Evolutionary conservation across 1,140 invertebrate species (phyloP), one percentile per base, ranked within the genome.

Genomic region (Procambarus virginalis): DNA sequence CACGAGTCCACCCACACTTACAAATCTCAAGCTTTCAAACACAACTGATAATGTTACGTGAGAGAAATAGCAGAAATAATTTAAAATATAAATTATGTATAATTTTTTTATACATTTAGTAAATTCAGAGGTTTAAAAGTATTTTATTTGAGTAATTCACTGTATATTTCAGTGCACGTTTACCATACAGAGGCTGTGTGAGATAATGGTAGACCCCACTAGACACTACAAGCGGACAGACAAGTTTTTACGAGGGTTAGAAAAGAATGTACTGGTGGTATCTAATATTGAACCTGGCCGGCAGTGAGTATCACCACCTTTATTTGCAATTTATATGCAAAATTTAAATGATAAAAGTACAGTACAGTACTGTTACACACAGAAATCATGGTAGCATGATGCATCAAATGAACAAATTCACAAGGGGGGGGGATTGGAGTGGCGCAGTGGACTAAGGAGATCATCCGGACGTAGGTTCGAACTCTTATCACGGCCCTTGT

Each of bases 201-300:
- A 99, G 94, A 94, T 99, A 4, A 94, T 99, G 0, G 97, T 97
- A 3, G 95, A 96, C 90, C 98, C 98, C 8, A 95, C 96, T n/a
- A 98, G 97, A 93, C 97, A 99, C 93, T 99, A 99, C 93, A 98
- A 97, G 93, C 95, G 98, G 88, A 97, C 98, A 78, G 98, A 99
- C 93, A 99, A 99, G 94, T 99, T 97, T 93, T 97, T 99, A 96
- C 94, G 98, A 82, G 98, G 98, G 0, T 95, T 99, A 58, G 98
- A 98, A 93, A 98, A 98, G 94, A 99, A 98, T 93, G 97, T 99
- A 91, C 94, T 98, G 92, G 98, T 99, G 81, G 98, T 99, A 6
- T 98, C 97, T 91, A 99, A 98, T n/a, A 96, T 97, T 68, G 98
- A 99, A 46, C 88, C 88, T 6, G 88, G 88, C 68, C 68, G 88